Conservation (phyloP, 2,113 vertebrate genomes). For the Prinia subflava region DNA sequence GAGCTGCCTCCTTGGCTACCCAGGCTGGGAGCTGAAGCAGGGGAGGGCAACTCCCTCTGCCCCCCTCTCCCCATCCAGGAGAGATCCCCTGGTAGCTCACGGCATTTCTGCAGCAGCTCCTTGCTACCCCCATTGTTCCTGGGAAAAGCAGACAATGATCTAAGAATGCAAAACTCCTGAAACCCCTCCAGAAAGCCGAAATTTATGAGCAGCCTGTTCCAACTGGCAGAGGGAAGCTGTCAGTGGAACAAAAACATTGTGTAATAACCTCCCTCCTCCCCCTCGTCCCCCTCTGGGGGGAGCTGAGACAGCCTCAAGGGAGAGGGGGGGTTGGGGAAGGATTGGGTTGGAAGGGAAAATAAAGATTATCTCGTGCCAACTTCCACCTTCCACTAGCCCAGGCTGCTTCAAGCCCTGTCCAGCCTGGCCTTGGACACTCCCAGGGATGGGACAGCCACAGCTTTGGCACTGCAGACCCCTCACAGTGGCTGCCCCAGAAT, state of each 20-base stretch:
- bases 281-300: not conserved
- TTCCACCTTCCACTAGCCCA: not conserved
- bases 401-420: not conserved
- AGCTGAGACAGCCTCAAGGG: not conserved
- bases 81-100: not conserved
- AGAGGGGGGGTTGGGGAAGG: not conserved
- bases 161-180: constrained; percentile 23
- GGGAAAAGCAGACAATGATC: constrained; percentile 23
- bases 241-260: constrained; percentile 36
- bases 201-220: constrained; percentile 44
- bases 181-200: constrained; percentile 12
- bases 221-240: not conserved
- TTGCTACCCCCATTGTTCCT: not conserved
- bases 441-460: not conserved
- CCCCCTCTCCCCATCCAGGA: not conserved
- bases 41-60: not conserved
- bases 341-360: not conserved
- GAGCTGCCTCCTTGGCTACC: not conserved
- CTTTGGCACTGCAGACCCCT: not conserved
- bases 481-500: accelerated
- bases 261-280: not conserved
- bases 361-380: not conserved
- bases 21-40: not conserved
- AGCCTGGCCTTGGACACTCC: not conserved
- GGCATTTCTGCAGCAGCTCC: not conserved